Conservation (phyloP, 2,113 vertebrate species). For the Lasiurus cinereus region DNA sequence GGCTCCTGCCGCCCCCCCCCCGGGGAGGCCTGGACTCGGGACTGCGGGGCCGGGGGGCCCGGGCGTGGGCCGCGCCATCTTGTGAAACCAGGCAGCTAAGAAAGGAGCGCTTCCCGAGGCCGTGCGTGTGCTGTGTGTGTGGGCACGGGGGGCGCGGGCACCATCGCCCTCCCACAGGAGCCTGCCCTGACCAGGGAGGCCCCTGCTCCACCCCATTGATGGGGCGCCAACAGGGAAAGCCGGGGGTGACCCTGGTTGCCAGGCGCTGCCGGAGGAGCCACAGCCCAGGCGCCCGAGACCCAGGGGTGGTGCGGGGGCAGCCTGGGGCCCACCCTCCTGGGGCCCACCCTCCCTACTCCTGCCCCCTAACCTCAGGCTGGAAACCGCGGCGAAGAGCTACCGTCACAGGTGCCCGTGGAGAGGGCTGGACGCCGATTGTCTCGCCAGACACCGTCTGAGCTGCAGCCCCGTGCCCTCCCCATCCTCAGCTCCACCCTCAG, state of each 20-base stretch:
- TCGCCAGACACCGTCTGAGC: not conserved
- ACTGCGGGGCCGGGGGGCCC: fast-evolving
- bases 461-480: no score
- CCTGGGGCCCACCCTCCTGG: not conserved
- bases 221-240: fast-evolving
- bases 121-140: not conserved
- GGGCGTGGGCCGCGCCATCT: not conserved
- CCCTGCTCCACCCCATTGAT: not conserved
- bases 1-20: not conserved
- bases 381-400: not conserved
- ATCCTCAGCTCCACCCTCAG: no score
- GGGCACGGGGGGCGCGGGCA: fast-evolving
- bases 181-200: no score
- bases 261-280: not conserved
- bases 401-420: fast-evolving
- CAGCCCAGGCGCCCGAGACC: not conserved
- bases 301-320: no score
- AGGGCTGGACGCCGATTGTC: not conserved
- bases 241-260: fast-evolving
- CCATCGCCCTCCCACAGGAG: fast-evolving
- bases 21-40: not conserved
- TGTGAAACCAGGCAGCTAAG: constrained; percentile 49
- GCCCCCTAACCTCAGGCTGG: not conserved
- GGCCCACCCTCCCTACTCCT: not conserved
- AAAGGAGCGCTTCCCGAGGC: not conserved